Evolutionary conservation across 2,797 vertebrate species (phyloP).

Genomic region (Pteropus rufus): DNA sequence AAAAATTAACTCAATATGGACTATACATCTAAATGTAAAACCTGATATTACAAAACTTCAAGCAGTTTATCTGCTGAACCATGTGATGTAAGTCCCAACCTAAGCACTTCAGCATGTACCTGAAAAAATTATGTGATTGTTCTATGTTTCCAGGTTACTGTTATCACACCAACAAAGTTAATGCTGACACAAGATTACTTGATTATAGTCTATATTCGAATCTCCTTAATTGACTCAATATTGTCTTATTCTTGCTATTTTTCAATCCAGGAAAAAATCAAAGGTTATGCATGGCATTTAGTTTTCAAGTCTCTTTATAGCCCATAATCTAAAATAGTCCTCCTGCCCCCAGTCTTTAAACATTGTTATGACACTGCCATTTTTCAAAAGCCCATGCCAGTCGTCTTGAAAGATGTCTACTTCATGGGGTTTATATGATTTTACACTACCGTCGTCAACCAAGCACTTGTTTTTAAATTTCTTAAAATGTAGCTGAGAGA

Average conservation of each 20-base stretch:
- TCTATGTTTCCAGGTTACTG: background rate
- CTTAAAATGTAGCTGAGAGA: background rate
- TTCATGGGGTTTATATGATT: background rate
- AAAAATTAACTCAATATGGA: slow-evolving; percentile 14
- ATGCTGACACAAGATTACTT: background rate
- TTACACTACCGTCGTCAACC: background rate
- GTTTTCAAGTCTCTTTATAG: background rate
- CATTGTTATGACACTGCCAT: background rate
- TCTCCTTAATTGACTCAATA: background rate
- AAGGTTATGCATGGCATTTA: background rate
- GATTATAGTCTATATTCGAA: background rate
- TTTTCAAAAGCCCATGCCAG: background rate
- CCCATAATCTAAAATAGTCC: background rate
- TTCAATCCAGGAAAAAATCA: background rate
- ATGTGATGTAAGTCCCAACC: background rate
- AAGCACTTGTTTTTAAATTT: background rate
- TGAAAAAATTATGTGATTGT: background rate
- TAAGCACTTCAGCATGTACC: background rate
- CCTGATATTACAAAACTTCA: background rate
- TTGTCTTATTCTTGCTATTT: background rate
- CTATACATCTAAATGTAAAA: background rate
- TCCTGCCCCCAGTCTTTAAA: background rate
- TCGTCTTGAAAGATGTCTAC: background rate
- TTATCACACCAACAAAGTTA: background rate
- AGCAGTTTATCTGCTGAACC: background rate